Evolutionary conservation across 2,113 vertebrate genomes (phyloP).

Genomic region (Sula dactylatra): DNA sequence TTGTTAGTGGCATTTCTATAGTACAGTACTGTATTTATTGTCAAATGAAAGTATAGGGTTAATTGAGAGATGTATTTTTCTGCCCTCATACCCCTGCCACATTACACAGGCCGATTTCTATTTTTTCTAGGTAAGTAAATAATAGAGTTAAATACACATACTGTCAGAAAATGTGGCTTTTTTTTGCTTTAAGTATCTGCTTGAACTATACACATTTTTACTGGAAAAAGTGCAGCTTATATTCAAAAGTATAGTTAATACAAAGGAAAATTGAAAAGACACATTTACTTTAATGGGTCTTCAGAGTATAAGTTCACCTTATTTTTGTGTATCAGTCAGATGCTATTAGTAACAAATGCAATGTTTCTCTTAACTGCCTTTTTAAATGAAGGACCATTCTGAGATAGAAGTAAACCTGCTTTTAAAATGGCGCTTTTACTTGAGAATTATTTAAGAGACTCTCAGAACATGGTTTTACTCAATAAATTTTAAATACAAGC

Average conservation of each 20-base stretch:
- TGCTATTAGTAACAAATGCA: conserved; percentile 29
- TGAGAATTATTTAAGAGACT: conserved; percentile 56
- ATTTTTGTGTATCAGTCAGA: conserved; percentile 41
- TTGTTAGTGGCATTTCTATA: not conserved
- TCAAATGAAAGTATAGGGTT: conserved; percentile 34
- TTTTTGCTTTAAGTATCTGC: conserved; percentile 47
- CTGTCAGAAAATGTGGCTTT: not conserved
- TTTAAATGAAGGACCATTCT: conserved; percentile 59
- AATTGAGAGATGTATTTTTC: conserved; percentile 6
- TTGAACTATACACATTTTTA: conserved; percentile 45
- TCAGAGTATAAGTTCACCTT: conserved; percentile 39
- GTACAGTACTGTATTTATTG: conserved; percentile 4
- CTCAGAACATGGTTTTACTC: conserved; percentile 67
- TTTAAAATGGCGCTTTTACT: conserved; percentile 52
- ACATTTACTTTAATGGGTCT: conserved; percentile 23
- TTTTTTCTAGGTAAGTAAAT: not conserved
- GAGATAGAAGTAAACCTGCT: conserved; percentile 55
- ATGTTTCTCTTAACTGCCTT: conserved; percentile 41
- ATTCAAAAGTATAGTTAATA: conserved; percentile 59
- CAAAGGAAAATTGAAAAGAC: conserved; percentile 54
- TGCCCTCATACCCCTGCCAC: conserved; percentile 21
- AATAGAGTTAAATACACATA: conserved; percentile 24
- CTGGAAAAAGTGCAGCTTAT: conserved; percentile 62
- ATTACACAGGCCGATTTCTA: conserved; percentile 29
- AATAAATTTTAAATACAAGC: conserved; percentile 65